Evolutionary conservation across 2,888 invertebrate genomes (phyloP).

Genomic region (Himalopsyche japonica): DNA sequence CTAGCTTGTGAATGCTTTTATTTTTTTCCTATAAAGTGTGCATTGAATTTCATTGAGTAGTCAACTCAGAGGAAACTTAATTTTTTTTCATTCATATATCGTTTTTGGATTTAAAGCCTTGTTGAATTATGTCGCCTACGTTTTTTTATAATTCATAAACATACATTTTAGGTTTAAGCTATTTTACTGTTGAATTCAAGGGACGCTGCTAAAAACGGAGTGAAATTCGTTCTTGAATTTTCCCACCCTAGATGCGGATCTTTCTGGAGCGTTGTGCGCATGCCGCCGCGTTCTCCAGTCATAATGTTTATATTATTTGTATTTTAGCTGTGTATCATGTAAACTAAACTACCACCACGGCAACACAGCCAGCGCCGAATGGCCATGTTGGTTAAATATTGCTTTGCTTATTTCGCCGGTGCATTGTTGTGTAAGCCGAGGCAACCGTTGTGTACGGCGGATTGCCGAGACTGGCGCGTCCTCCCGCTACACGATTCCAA

Average conservation of each 20-base stretch:
- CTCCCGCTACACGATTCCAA: not conserved
- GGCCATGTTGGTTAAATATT: conserved; percentile 58
- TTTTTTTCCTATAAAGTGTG: too few relatives aligned
- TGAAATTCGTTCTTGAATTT: conserved; percentile 39
- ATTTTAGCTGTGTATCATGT: conserved; percentile 65
- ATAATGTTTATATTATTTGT: conserved; percentile 65
- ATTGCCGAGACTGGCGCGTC: conserved; percentile 3
- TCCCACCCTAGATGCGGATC: conserved; percentile 50
- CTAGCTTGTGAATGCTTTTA: too few relatives aligned
- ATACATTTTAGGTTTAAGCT: too few relatives aligned
- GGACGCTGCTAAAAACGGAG: not conserved
- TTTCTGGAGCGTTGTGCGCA: conserved; percentile 43
- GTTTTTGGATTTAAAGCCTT: too few relatives aligned
- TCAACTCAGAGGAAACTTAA: too few relatives aligned
- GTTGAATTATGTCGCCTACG: too few relatives aligned
- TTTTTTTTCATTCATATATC: too few relatives aligned
- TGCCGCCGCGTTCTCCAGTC: conserved; percentile 55
- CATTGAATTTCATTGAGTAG: too few relatives aligned
- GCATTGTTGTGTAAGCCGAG: conserved; percentile 57
- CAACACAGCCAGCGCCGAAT: conserved; percentile 60
- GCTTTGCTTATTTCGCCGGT: conserved; percentile 62
- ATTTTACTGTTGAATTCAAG: too few relatives aligned
- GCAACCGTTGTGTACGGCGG: conserved; percentile 26
- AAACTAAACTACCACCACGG: conserved; percentile 64
- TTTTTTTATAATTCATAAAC: too few relatives aligned